Percentiles rank a stretch among this genome's conserved stretches.
phyloP scores from a whole-genome alignment of 2,113 vertebrate genomes.

The Alces alces region DNA sequence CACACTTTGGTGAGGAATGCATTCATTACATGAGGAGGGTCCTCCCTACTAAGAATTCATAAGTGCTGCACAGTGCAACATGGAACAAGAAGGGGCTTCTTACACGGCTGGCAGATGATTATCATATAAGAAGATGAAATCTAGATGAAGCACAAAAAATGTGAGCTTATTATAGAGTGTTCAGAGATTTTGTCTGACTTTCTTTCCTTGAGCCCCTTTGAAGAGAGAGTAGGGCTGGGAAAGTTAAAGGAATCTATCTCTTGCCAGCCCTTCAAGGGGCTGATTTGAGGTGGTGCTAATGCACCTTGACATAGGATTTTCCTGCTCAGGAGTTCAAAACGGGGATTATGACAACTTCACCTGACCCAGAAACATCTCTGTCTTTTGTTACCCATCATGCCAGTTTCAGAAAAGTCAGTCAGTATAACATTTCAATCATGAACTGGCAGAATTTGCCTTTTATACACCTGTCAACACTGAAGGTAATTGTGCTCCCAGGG shows the following conservation, averaged over 20 bases:
- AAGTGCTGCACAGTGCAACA: background rate
- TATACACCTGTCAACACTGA: constrained; percentile 72
- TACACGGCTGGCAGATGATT: background rate
- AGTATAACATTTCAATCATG: constrained; percentile 77
- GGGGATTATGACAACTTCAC: constrained; percentile 77
- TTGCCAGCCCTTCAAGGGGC: constrained; percentile 39
- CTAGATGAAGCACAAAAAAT: background rate
- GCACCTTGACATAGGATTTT: constrained; percentile 76
- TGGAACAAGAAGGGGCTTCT: background rate
- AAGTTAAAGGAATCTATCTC: constrained; percentile 26
- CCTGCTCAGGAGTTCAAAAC: constrained; percentile 72
- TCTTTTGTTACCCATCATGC: constrained; percentile 80
- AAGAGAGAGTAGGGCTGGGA: background rate
- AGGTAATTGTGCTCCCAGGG: constrained; percentile 74
- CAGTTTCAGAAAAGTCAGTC: constrained; percentile 72
- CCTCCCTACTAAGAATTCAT: background rate
- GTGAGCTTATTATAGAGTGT: background rate
- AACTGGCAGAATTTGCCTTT: constrained; percentile 71
- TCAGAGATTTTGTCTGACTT: background rate
- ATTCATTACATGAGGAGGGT: background rate
- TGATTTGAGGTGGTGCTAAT: constrained; percentile 74
- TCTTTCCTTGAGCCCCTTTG: background rate
- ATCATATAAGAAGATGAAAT: constrained; percentile 26
- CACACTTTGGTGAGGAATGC: background rate
- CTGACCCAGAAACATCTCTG: constrained; percentile 75